Evolutionary conservation across 2,113 vertebrate genomes (phyloP).

Genomic region (Seriola dumerili): DNA sequence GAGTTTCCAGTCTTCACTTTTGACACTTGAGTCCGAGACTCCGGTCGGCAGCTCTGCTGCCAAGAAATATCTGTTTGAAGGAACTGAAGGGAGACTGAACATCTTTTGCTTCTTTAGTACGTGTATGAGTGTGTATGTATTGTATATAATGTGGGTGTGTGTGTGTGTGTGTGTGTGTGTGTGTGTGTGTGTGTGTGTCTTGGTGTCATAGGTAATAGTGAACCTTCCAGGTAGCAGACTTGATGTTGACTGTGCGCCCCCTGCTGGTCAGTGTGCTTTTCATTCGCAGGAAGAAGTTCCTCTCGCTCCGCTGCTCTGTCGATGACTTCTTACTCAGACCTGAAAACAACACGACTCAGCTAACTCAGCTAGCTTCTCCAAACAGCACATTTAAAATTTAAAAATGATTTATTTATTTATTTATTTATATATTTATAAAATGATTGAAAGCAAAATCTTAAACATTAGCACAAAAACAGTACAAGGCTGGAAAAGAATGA

Average conservation of each 20-base stretch:
- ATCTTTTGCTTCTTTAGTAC: no score
- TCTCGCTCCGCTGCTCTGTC: constrained; percentile 64
- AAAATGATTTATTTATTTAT: no score
- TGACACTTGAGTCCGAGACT: no score
- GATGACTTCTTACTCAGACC: constrained; percentile 81
- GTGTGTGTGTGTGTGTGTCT: background rate
- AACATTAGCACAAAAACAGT: no score
- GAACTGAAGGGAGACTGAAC: no score
- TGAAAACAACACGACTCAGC: constrained; percentile 43
- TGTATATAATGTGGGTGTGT: background rate
- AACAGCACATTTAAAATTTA: no score
- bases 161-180: background rate
- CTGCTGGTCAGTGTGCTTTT: constrained; percentile 90
- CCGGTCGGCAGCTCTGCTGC: no score
- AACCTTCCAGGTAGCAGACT: constrained; percentile 91
- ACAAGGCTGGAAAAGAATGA: background rate
- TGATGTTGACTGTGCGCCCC: constrained; percentile 90
- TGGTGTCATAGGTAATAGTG: no score
- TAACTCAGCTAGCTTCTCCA: background rate
- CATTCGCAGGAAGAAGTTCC: constrained; percentile 88
- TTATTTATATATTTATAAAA: no score
- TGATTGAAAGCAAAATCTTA: no score
- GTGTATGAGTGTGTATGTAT: background rate
- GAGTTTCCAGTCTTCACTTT: no score
- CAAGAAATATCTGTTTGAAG: background rate